Percentiles rank a stretch among this genome's conserved stretches.
Conservation (phyloP, 2,113 vertebrate species). For the Daboia siamensis region DNA sequence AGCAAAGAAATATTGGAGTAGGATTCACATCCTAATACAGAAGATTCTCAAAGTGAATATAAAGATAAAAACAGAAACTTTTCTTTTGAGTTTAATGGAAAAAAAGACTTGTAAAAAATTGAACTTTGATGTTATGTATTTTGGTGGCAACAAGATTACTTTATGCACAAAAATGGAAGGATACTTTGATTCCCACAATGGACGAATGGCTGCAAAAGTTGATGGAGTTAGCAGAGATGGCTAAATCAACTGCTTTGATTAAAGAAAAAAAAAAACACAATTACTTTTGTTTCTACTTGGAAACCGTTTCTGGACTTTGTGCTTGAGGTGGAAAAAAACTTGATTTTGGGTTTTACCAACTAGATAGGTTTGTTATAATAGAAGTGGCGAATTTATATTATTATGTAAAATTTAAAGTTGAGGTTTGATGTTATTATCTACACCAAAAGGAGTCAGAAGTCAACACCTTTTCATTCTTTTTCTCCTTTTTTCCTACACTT, state of each 20-base stretch:
- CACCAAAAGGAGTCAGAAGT: too few species aligned
- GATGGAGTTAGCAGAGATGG: background rate
- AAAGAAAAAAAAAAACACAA: background rate
- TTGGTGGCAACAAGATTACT: background rate
- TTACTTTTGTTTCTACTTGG: background rate
- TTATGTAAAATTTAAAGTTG: background rate
- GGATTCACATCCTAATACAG: background rate
- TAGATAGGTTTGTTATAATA: background rate
- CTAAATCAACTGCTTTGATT: background rate
- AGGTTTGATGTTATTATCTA: background rate
- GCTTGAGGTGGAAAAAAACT: background rate
- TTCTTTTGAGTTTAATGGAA: background rate
- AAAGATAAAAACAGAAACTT: background rate
- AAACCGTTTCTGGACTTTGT: background rate
- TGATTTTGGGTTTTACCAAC: background rate
- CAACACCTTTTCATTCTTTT: too few species aligned
- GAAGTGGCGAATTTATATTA: background rate
- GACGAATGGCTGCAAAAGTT: background rate
- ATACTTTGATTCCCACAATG: background rate
- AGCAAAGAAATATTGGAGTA: background rate
- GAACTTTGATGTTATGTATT: background rate
- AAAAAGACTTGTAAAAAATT: background rate
- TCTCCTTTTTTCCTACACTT: too few species aligned
- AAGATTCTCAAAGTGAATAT: background rate
- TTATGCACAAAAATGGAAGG: background rate